These are phyloP conservation scores for Asteroscopus sphinx DNA, from an alignment of 2,888 invertebrate genomes.

Conservation along the genomic window DNA sequence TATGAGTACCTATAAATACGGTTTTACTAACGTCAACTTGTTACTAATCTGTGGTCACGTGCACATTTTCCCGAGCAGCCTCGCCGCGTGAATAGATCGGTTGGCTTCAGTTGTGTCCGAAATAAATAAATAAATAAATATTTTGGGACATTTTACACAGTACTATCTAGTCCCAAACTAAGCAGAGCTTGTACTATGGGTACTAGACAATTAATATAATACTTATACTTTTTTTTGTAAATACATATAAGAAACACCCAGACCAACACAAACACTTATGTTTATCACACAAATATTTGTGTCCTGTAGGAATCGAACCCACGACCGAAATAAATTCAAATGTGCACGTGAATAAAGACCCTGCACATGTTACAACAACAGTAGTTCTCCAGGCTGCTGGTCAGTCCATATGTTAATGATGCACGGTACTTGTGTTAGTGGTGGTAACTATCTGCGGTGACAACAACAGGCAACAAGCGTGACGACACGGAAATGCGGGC, in stretches of 20 bases:
- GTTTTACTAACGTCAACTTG: background rate
- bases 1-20: background rate
- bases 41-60: too few species aligned
- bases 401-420: conserved; percentile 29
- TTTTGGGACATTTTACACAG: too few species aligned
- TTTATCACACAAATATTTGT: too few species aligned
- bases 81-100: background rate
- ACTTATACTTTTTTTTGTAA: too few species aligned
- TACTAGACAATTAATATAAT: too few species aligned
- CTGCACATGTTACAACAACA: conserved; percentile 3
- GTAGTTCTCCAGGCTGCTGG: conserved; percentile 18
- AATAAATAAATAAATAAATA: too few species aligned
- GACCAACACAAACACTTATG: too few species aligned
- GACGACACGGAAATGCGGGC: conserved; percentile 74
- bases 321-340: too few species aligned
- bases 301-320: too few species aligned
- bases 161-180: too few species aligned
- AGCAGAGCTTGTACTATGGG: too few species aligned
- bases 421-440: conserved; percentile 20
- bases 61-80: background rate
- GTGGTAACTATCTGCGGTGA: conserved; percentile 49
- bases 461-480: conserved; percentile 63
- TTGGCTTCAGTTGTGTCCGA: conserved; percentile 2
- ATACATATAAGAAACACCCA: too few species aligned
- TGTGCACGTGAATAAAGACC: conserved; percentile 5